Base-by-base conservation (phyloP, 2,888 invertebrate species). In the Blastobasis adustella region DNA sequence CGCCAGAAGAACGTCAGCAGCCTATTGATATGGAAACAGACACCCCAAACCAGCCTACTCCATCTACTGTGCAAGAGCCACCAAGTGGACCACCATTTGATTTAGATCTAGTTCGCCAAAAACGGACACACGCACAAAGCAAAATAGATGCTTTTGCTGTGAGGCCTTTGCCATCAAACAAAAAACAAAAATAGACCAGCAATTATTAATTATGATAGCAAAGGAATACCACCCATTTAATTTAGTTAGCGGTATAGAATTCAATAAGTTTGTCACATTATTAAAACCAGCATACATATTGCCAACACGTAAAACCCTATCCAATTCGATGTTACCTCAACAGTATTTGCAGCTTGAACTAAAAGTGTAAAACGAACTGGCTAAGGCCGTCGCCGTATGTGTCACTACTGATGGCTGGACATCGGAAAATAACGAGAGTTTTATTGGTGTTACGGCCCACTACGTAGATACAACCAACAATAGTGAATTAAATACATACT, bases 361-460 rank as follows among this genome's bases (percentile, higher is more conserved):
- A 45, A 49, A 44, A 7, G 46, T 51, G 5, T 52, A 46, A 50
- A 47, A 44, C 1, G 45, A 50, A 49, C 41, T 56, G 10, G n/a
- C 43, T 10, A 36, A 48, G 40, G 54, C 53, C 5, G 6, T 40
- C 4, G 51, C 49, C 23, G 43, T 54, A 5, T 57, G 53, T 40
- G 37, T 57, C n/a, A 54, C 54, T 41, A 54, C 54, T 8, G 52
- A 55, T 51, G 49, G 51, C 3, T 58, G 58, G 57, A 55, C 54
- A 9, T 55, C 57, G 4, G 42, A 43, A 6, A 54, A 48, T 9
- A 57, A 57, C 45, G 54, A 53, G 5, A 39, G 40, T 23, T 59
- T 42, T 46, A 49, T 55, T 42, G 54, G 55, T 37, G 47, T 55
- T 0, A 55, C 51, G 10, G 55, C 55, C 9, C 57, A 57, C 49